phyloP scores from a whole-genome alignment of 1,140 invertebrate genomes.

The Aricia agestis region DNA sequence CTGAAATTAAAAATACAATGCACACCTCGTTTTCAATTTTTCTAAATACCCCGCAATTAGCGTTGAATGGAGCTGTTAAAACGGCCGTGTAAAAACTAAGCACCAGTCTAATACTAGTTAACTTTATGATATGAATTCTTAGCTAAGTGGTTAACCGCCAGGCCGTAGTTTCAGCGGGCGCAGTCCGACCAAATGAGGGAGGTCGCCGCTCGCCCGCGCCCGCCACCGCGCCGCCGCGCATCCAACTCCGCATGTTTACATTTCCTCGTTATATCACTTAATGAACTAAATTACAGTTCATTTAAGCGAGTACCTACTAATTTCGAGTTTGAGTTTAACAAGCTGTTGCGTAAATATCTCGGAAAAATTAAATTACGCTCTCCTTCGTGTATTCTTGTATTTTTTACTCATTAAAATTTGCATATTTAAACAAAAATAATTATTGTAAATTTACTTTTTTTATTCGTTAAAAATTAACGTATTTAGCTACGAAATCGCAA shows the following conservation, averaged over 20 bases:
- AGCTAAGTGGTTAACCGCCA: constrained; percentile 38
- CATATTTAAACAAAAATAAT: too few species aligned
- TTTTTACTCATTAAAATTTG: too few species aligned
- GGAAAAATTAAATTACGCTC: constrained; percentile 1
- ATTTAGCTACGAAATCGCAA: too few species aligned
- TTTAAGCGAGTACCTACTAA: constrained; percentile 35
- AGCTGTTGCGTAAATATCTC: constrained; percentile 18
- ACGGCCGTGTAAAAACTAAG: constrained; percentile 35
- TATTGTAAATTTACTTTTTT: too few species aligned
- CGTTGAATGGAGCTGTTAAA: constrained; percentile 22
- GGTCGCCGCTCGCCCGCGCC: constrained; percentile 21
- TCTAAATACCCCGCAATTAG: constrained; percentile 23
- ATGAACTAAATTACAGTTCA: constrained; percentile 41
- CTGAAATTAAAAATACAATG: constrained; percentile 8
- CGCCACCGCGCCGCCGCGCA: constrained; percentile 18
- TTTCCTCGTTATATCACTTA: constrained; percentile 39
- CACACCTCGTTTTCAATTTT: constrained; percentile 24
- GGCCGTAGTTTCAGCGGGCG: constrained; percentile 29
- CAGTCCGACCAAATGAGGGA: constrained; percentile 31
- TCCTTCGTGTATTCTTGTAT: too few species aligned
- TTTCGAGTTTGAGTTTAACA: constrained; percentile 23
- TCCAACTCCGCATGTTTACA: constrained; percentile 35
- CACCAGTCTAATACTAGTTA: constrained; percentile 36
- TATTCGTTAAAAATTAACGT: too few species aligned
- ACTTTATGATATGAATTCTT: constrained; percentile 42